phyloP scores from a whole-genome alignment of 2,797 vertebrate genomes.

The Falco cherrug region DNA sequence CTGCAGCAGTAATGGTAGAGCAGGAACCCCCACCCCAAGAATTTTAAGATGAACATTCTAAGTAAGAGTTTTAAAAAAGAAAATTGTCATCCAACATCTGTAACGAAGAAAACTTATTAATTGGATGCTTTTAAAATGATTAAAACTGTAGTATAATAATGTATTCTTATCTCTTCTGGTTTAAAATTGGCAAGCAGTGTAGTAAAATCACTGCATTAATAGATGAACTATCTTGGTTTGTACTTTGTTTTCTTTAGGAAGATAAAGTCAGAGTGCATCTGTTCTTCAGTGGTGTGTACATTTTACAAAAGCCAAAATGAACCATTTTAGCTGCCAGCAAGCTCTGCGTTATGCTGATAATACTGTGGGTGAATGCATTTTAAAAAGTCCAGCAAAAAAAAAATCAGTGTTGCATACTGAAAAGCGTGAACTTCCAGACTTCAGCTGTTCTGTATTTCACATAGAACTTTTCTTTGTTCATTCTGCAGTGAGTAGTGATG shows the following conservation, averaged over 20 bases:
- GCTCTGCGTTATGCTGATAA: neutral
- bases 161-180: neutral
- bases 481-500: neutral
- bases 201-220: neutral
- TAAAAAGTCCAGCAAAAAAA: neutral
- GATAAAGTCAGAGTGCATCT: neutral
- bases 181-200: neutral
- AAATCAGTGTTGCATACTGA: neutral
- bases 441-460: neutral
- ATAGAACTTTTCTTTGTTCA: neutral
- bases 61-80: neutral
- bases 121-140: neutral
- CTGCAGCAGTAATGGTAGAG: neutral
- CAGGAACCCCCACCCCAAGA: neutral
- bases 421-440: neutral
- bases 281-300: neutral
- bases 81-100: conserved; percentile 7
- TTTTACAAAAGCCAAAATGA: neutral
- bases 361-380: neutral
- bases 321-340: neutral
- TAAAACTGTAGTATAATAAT: neutral
- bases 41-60: conserved; percentile 12
- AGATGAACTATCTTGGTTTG: neutral
- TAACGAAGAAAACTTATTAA: conserved; percentile 41
- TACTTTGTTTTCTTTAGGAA: neutral